Evolutionary conservation across 2,797 vertebrate species (phyloP).

Genomic region (Hippoglossus hippoglossus): DNA sequence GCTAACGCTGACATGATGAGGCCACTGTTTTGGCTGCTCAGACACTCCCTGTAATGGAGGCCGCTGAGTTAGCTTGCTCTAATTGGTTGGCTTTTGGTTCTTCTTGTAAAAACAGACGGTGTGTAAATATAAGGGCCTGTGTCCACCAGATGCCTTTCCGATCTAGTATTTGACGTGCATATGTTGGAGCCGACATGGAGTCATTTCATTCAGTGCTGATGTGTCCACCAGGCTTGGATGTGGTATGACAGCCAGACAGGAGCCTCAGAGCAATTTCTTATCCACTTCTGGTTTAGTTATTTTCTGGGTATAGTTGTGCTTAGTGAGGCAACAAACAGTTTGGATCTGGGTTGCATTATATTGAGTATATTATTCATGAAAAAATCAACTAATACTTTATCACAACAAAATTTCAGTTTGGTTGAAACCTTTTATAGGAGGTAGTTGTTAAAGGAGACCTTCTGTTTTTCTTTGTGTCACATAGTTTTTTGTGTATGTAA

Average conservation of each 20-base stretch:
- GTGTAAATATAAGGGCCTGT: constrained; percentile 29
- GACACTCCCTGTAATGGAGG: constrained; percentile 69
- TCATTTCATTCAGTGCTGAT: constrained; percentile 45
- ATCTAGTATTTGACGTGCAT: constrained; percentile 57
- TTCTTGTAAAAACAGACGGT: constrained; percentile 49
- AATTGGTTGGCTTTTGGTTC: constrained; percentile 54
- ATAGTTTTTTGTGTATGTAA: too few relatives aligned
- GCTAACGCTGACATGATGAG: constrained; percentile 58
- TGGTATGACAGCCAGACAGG: constrained; percentile 60
- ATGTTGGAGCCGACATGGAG: constrained; percentile 49
- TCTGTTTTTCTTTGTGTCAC: too few relatives aligned
- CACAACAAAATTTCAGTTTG: background rate
- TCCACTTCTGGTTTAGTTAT: constrained; percentile 38
- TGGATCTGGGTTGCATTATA: constrained; percentile 4
- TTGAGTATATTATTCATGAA: background rate
- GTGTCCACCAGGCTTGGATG: constrained; percentile 50
- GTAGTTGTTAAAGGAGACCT: too few relatives aligned
- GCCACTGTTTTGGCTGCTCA: constrained; percentile 70
- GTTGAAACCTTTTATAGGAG: background rate
- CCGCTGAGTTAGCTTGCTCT: constrained; percentile 47
- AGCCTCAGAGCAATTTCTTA: constrained; percentile 54
- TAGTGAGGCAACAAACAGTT: constrained; percentile 4
- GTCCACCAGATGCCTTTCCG: constrained; percentile 43
- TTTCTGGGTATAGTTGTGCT: background rate
- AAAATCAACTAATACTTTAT: too few relatives aligned